These are phyloP conservation scores for Merops nubicus DNA, from an alignment of 2,113 vertebrate genomes.

Conservation along the genomic window DNA sequence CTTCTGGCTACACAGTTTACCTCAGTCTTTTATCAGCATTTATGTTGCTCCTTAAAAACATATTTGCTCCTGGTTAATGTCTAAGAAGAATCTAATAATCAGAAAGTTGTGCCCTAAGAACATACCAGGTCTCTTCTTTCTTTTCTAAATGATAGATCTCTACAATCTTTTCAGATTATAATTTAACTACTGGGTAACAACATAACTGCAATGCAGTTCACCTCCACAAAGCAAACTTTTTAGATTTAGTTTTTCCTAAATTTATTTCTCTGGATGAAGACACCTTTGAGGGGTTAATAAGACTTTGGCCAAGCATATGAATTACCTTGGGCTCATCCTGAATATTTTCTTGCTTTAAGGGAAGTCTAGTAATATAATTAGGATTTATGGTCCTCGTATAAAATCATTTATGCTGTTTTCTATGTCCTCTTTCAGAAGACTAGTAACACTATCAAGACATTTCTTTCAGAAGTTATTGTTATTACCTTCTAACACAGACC, in stretches of 20 bases:
- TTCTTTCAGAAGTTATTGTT: not conserved
- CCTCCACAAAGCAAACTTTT: not conserved
- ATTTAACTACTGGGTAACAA: not conserved
- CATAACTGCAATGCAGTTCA: not conserved
- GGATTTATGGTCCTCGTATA: not conserved
- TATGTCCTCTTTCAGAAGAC: not conserved
- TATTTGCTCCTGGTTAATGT: not conserved
- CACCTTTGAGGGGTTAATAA: not conserved
- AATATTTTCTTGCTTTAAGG: not conserved
- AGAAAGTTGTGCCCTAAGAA: not conserved
- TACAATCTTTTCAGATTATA: not conserved
- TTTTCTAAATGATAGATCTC: not conserved
- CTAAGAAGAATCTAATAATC: not conserved
- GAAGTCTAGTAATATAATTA: not conserved
- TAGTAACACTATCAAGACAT: not conserved
- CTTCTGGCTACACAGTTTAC: not conserved
- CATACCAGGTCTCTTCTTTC: not conserved
- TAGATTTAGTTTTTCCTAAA: not conserved
- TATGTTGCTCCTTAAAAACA: not conserved
- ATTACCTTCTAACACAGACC: not conserved
- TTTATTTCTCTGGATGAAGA: not conserved
- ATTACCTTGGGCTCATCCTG: not conserved
- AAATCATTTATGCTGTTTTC: not conserved
- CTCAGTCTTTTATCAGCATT: not conserved
- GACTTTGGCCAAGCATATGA: not conserved